Evolutionary conservation across 2,797 vertebrate species (phyloP).

Genomic region (Sebastolobus altivelis): DNA sequence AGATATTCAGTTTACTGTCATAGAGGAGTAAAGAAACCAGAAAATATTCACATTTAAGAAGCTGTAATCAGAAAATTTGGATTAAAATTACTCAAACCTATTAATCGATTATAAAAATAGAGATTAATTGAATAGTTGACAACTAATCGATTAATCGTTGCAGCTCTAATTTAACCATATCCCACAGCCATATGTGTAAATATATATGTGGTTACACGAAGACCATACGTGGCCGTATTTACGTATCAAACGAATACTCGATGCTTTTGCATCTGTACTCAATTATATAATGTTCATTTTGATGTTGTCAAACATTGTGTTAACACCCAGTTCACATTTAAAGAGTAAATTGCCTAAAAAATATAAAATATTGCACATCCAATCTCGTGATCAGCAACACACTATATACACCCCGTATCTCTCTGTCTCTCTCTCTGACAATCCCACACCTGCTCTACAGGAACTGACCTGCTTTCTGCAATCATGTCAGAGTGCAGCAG

Average conservation of each 20-base stretch:
- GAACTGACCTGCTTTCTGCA: constrained; percentile 53
- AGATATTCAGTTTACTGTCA: no score
- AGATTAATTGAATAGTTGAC: no score
- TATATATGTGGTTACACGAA: not conserved
- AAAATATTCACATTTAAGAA: no score
- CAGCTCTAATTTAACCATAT: no score
- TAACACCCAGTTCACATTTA: not conserved
- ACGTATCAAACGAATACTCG: not conserved
- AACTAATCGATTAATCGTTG: no score
- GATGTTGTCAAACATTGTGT: no score
- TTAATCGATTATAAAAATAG: no score
- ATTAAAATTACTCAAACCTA: no score
- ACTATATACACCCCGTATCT: not conserved
- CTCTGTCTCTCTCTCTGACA: constrained; percentile 10
- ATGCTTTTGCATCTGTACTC: no score
- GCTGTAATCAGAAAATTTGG: no score
- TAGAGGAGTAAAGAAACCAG: no score
- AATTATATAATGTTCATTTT: no score
- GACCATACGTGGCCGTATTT: not conserved
- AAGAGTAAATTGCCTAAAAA: not conserved
- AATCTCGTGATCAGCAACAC: not conserved
- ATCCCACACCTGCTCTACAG: constrained; percentile 43
- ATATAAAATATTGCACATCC: not conserved
- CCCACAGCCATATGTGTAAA: not conserved
- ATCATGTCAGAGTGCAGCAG: constrained; percentile 40